Evolutionary conservation across 2,113 vertebrate species (phyloP).

Genomic region (Gulo gulo): DNA sequence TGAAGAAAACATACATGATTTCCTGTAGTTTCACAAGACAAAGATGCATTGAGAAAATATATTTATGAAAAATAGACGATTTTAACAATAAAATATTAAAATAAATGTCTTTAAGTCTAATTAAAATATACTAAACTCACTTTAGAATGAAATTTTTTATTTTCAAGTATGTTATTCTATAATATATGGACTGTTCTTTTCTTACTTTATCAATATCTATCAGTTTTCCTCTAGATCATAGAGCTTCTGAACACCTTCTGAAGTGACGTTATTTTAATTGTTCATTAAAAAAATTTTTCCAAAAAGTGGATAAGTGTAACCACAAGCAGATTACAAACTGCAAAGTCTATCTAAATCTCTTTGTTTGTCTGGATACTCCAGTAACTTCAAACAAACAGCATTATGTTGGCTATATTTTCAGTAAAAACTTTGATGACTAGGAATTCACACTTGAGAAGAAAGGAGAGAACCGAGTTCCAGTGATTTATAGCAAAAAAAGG

Average conservation of each 20-base stretch:
- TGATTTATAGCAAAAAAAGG: not conserved
- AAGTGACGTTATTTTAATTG: not conserved
- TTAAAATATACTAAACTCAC: not conserved
- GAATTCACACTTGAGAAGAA: not conserved
- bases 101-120: not conserved
- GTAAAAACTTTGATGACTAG: not conserved
- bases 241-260: not conserved
- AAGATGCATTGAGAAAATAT: not conserved
- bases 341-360: not conserved
- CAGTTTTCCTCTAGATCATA: not conserved
- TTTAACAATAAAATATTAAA: not conserved
- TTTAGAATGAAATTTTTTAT: not conserved
- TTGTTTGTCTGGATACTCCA: not conserved
- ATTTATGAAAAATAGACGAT: not conserved
- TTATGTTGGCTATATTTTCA: not conserved
- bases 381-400: not conserved
- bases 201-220: not conserved
- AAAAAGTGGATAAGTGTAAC: not conserved
- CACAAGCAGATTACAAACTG: not conserved
- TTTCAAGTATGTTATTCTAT: not conserved
- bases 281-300: not conserved
- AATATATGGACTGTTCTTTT: not conserved
- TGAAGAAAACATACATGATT: slow-evolving; percentile 5
- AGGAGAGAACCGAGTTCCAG: not conserved
- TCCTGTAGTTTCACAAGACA: not conserved